Conservation (phyloP, 2,888 invertebrate species). For the Junonia oenone region DNA sequence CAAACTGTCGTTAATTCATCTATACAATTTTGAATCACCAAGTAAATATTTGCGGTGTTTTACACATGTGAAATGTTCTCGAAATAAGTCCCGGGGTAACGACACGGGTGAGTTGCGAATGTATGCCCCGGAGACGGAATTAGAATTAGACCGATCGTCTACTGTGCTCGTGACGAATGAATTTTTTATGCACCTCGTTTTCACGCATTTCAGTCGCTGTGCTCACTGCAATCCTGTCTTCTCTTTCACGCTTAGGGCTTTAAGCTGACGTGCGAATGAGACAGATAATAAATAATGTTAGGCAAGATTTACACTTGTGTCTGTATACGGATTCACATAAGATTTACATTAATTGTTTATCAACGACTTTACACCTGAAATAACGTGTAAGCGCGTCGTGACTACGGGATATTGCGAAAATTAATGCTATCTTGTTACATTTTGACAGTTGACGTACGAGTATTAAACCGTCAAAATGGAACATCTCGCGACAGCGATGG, state of each 20-base stretch:
- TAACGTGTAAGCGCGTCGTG: no score
- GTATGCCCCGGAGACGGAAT: constrained; percentile 15
- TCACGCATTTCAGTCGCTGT: background rate
- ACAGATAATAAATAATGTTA: background rate
- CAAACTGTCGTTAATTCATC: no score
- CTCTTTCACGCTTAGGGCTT: background rate
- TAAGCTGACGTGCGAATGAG: background rate
- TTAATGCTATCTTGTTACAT: no score
- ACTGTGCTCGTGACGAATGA: constrained; percentile 1
- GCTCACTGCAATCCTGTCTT: background rate
- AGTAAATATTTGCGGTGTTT: constrained; percentile 14
- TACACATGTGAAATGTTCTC: constrained; percentile 13
- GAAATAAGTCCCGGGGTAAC: constrained; percentile 22
- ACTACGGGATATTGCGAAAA: no score
- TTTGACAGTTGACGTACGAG: no score
- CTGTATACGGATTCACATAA: no score
- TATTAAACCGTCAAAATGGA: no score
- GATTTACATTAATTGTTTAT: no score
- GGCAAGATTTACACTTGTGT: no score
- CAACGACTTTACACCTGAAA: no score
- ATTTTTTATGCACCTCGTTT: constrained; percentile 1
- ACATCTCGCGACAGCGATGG: no score
- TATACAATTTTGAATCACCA: no score
- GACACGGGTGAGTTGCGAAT: constrained; percentile 13
- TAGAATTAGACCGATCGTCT: constrained; percentile 19